phyloP scores from a whole-genome alignment of 2,888 invertebrate species.

The Parasteatoda lunata region DNA sequence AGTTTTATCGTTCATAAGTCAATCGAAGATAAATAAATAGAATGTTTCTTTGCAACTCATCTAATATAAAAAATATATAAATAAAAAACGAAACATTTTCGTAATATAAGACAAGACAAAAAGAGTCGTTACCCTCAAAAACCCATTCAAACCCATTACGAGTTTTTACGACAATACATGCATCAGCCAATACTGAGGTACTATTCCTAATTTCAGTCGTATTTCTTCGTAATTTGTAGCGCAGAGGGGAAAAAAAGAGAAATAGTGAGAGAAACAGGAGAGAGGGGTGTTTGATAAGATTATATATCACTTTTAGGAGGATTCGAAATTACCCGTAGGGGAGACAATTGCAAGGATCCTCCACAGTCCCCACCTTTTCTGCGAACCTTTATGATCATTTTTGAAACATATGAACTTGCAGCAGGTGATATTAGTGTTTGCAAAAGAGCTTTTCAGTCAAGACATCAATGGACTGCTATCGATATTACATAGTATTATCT shows the following conservation, averaged over 20 bases:
- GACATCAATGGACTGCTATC: too few relatives aligned
- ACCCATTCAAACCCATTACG: conserved; percentile 52
- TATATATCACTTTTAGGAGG: conserved; percentile 39
- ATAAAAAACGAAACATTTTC: too few relatives aligned
- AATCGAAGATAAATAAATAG: too few relatives aligned
- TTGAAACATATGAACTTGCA: conserved; percentile 43
- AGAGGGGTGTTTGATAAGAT: conserved; percentile 37
- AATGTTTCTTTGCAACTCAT: too few relatives aligned
- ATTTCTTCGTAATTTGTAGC: conserved; percentile 57
- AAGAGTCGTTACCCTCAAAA: conserved; percentile 49
- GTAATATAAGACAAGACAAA: conserved; percentile 16
- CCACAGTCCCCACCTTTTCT: conserved; percentile 10
- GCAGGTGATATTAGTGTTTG: conserved; percentile 33
- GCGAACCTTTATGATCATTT: background rate
- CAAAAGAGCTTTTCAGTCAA: too few relatives aligned
- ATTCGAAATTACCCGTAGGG: conserved; percentile 42
- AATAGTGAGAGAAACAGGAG: background rate
- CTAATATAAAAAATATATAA: too few relatives aligned
- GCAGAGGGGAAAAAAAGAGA: background rate
- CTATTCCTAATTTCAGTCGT: conserved; percentile 30
- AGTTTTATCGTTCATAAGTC: too few relatives aligned
- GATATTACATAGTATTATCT: too few relatives aligned
- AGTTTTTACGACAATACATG: conserved; percentile 32
- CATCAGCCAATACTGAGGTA: background rate
- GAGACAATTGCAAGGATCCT: conserved; percentile 26